Evolutionary conservation across 2,888 invertebrate species (phyloP), one percentile per base, ranked within the genome.

Genomic region (Leucoptera coffeella): DNA sequence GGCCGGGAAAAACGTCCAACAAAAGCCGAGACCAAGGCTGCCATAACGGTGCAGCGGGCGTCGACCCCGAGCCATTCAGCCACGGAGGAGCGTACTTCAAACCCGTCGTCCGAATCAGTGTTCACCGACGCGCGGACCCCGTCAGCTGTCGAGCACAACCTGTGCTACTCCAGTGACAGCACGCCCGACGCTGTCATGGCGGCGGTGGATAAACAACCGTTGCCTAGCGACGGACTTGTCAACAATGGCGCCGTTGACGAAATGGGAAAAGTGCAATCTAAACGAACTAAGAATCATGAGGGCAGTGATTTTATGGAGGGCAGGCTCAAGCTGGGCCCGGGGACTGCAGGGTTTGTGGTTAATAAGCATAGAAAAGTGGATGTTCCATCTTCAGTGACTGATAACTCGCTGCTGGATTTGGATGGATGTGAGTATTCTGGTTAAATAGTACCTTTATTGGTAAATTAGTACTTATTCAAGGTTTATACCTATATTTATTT

Each of bases 61-160:
- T 47, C 64, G 69, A 69, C 65, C 69, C 42, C 41, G 42, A 43
- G 38, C 39, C 40, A 37, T 41, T 33, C 35, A 36, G 35, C 45
- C 38, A 42, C 41, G 42, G 38, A 43, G 42, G 55, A 58, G 37
- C 73, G 71, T 38, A 75, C 67, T 43, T 72, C 64, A 45, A 75
- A 71, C 35, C 79, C 82, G 35, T 82, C 82, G 53, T 77, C 76
- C 32, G 78, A 80, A 43, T 84, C 85, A 46, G 77, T 83, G 52
- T 85, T 85, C 64, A 83, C 84, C 39, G 85, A 85, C 54, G 80
- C 84, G 38, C 64, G 76, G 38, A 73, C 75, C 50, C 76, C 77
- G 46, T 71, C 73, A 41, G 77, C 74, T 35, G 72, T 77, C 38
- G 78, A 79, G 53, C 69, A 75, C 45, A 77, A 77, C 65, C 74